These are phyloP conservation scores for Pleuronectes platessa DNA, from an alignment of 2,113 vertebrate genomes.

Conservation along the genomic window DNA sequence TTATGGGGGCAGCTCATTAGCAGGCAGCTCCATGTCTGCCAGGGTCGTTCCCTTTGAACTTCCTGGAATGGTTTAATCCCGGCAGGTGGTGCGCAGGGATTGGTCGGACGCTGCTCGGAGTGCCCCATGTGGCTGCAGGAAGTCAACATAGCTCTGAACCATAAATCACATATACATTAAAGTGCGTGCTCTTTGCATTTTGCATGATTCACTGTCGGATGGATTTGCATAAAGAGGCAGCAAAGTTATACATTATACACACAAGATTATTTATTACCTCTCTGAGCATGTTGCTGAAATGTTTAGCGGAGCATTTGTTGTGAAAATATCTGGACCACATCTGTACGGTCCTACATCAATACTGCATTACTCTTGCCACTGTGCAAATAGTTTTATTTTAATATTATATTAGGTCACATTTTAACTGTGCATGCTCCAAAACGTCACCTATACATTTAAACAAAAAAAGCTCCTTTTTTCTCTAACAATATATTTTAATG, in stretches of 20 bases:
- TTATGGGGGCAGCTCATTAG: conserved; percentile 55
- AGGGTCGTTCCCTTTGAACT: conserved; percentile 52
- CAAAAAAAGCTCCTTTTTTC: too few species aligned
- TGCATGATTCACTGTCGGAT: background rate
- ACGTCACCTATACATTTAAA: too few species aligned
- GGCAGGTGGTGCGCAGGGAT: conserved; percentile 35
- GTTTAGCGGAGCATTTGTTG: background rate
- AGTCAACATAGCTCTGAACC: conserved; percentile 9
- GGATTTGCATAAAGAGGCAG: conserved; percentile 14
- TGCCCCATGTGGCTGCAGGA: conserved; percentile 27
- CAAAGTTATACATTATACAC: background rate
- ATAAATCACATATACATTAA: conserved; percentile 14
- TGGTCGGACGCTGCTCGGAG: conserved; percentile 7
- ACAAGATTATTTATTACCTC: background rate
- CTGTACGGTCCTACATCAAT: background rate
- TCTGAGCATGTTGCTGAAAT: background rate
- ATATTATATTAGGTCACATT: background rate
- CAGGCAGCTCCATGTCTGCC: conserved; percentile 26
- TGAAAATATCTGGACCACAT: background rate
- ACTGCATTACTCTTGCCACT: background rate
- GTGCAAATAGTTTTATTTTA: background rate
- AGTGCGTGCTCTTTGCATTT: background rate
- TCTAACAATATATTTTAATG: too few species aligned
- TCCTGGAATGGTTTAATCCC: conserved; percentile 49
- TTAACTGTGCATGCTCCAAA: background rate